Percentiles rank a stretch among this genome's conserved stretches.
Conservation (phyloP, 2,888 invertebrate genomes). For the Mesopsocus fuscifrons region DNA sequence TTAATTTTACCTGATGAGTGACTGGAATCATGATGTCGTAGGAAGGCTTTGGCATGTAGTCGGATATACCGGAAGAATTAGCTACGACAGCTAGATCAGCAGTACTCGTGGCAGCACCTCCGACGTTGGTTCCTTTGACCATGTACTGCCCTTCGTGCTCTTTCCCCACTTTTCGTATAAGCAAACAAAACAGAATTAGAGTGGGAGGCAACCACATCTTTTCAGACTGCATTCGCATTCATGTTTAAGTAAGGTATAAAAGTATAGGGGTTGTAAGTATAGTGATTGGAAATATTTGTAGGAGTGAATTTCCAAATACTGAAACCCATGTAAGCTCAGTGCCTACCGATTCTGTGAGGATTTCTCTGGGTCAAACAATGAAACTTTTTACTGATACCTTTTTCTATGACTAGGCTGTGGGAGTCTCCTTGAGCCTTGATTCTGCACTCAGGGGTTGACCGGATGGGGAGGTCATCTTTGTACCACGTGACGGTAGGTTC, state of each 20-base stretch:
- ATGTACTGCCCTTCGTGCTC: slow-evolving; percentile 57
- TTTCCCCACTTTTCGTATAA: neutral
- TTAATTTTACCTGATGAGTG: neutral
- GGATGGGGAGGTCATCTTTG: slow-evolving; percentile 46
- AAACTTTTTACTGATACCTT: too few species aligned
- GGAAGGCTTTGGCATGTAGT: neutral
- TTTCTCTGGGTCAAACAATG: too few species aligned
- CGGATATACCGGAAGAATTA: slow-evolving; percentile 25
- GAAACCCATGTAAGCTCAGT: too few species aligned
- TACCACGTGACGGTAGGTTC: slow-evolving; percentile 54
- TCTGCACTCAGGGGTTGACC: slow-evolving; percentile 30
- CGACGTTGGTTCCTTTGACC: slow-evolving; percentile 51
- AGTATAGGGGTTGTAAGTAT: too few species aligned
- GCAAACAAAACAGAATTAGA: too few species aligned
- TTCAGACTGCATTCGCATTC: too few species aligned
- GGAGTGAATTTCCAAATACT: too few species aligned
- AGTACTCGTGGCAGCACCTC: slow-evolving; percentile 65
- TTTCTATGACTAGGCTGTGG: slow-evolving; percentile 48
- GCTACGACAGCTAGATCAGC: slow-evolving; percentile 58
- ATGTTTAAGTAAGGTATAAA: too few species aligned
- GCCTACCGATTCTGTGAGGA: too few species aligned
- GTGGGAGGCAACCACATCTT: too few species aligned
- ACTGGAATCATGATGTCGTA: neutral
- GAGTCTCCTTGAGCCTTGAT: slow-evolving; percentile 44
- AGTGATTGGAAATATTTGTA: too few species aligned